phyloP scores from a whole-genome alignment of 2,888 invertebrate genomes.

The Leptogaster cylindrica region DNA sequence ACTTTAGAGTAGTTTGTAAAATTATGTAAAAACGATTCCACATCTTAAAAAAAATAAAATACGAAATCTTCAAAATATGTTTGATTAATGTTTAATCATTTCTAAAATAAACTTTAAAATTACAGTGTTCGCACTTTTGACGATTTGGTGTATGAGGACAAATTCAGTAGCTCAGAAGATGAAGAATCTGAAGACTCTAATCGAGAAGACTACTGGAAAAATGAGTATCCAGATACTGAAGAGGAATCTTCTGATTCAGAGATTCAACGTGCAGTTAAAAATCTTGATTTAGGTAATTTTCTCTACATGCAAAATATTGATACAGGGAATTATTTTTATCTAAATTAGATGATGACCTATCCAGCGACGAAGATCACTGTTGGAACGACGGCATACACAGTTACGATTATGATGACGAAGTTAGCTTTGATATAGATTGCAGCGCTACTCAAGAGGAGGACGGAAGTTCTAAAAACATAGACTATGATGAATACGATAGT shows the following conservation, averaged over 20 bases:
- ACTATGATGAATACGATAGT: too few relatives aligned
- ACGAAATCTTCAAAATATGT: neutral
- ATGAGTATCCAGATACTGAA: conserved; percentile 79
- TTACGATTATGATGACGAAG: too few relatives aligned
- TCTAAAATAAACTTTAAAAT: neutral
- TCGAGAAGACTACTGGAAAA: conserved; percentile 77
- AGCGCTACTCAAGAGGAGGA: too few relatives aligned
- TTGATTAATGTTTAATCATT: neutral
- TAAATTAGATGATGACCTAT: too few relatives aligned
- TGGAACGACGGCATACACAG: too few relatives aligned
- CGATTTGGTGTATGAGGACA: conserved; percentile 56
- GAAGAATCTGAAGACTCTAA: conserved; percentile 75
- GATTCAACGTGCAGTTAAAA: conserved; percentile 68
- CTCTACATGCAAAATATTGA: too few relatives aligned
- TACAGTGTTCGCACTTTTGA: conserved; percentile 56
- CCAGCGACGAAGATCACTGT: too few relatives aligned
- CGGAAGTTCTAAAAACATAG: too few relatives aligned
- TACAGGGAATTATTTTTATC: too few relatives aligned
- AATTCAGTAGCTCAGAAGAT: conserved; percentile 54
- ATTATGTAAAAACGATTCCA: conserved; percentile 9
- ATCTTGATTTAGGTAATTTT: conserved; percentile 58
- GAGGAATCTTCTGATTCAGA: conserved; percentile 66
- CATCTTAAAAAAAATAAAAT: conserved; percentile 23
- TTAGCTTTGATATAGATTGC: too few relatives aligned
- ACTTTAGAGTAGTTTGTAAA: neutral